Conservation (phyloP, 2,888 invertebrate genomes). For the Drosophila suboccidentalis region DNA sequence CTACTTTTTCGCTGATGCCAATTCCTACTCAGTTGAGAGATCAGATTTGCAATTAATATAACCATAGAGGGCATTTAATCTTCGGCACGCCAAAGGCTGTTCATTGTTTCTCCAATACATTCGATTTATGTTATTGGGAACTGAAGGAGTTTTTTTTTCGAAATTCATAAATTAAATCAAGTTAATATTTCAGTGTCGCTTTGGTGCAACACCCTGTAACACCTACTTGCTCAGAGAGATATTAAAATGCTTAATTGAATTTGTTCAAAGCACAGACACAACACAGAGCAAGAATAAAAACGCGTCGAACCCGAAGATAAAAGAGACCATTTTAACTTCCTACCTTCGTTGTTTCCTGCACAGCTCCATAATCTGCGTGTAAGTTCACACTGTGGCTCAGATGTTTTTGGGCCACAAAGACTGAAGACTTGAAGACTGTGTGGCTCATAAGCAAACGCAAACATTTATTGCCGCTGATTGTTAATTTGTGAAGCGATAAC, state of each 20-base stretch:
- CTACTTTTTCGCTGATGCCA: no score
- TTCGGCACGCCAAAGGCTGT: not conserved
- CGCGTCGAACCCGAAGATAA: conserved; percentile 52
- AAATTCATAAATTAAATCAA: conserved; percentile 81
- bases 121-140: conserved; percentile 39
- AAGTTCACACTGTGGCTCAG: conserved; percentile 41
- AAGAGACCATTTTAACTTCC: conserved; percentile 15
- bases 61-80: conserved; percentile 10
- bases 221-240: conserved; percentile 72
- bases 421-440: conserved; percentile 24
- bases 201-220: conserved; percentile 50
- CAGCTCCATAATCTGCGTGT: conserved; percentile 30
- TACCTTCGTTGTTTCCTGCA: conserved; percentile 7
- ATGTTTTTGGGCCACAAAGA: not conserved
- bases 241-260: conserved; percentile 82
- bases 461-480: conserved; percentile 82
- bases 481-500: conserved; percentile 84
- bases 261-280: conserved; percentile 64
- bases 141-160: conserved; percentile 26
- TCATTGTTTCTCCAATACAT: not conserved
- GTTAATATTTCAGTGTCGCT: conserved; percentile 81
- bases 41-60: conserved; percentile 12
- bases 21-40: not conserved
- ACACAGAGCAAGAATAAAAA: conserved; percentile 3
- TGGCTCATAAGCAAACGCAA: conserved; percentile 80